These are phyloP conservation scores for Pogona vitticeps DNA, from an alignment of 2,113 vertebrate species.

Conservation along the genomic window DNA sequence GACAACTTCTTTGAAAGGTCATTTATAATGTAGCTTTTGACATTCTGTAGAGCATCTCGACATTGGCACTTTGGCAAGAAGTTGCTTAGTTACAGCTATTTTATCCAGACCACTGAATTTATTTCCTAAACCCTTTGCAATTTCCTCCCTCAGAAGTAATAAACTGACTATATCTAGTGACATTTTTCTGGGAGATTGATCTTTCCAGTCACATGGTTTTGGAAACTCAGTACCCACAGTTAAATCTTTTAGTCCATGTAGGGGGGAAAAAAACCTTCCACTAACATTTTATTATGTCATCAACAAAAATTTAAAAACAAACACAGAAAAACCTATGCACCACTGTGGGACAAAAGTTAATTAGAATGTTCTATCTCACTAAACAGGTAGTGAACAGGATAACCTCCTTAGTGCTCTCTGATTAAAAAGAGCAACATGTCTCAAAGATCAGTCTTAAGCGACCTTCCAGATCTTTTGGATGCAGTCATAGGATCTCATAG, in stretches of 20 bases:
- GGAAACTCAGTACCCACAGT: slow-evolving; percentile 53
- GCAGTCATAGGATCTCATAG: background rate
- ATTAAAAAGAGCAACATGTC: background rate
- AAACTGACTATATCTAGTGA: slow-evolving; percentile 56
- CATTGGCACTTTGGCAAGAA: slow-evolving; percentile 23
- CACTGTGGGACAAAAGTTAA: slow-evolving; percentile 1
- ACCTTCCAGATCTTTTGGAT: background rate
- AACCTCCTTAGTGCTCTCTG: background rate
- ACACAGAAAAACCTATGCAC: background rate
- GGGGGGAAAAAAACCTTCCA: slow-evolving; percentile 23
- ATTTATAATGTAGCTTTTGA: slow-evolving; percentile 42
- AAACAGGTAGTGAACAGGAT: slow-evolving; percentile 8
- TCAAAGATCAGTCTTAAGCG: background rate
- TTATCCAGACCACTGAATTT: slow-evolving; percentile 54
- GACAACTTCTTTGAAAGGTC: slow-evolving; percentile 44
- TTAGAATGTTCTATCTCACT: background rate
- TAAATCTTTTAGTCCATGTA: slow-evolving; percentile 61
- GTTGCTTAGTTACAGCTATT: slow-evolving; percentile 43
- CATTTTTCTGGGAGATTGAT: slow-evolving; percentile 64
- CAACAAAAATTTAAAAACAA: background rate
- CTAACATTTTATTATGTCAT: background rate
- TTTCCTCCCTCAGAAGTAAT: slow-evolving; percentile 52
- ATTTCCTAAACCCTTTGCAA: slow-evolving; percentile 57
- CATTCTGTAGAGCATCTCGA: slow-evolving; percentile 37
- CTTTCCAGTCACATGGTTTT: slow-evolving; percentile 51